phyloP scores from a whole-genome alignment of 2,888 invertebrate genomes.

The Scaptomyza caliginosa region DNA sequence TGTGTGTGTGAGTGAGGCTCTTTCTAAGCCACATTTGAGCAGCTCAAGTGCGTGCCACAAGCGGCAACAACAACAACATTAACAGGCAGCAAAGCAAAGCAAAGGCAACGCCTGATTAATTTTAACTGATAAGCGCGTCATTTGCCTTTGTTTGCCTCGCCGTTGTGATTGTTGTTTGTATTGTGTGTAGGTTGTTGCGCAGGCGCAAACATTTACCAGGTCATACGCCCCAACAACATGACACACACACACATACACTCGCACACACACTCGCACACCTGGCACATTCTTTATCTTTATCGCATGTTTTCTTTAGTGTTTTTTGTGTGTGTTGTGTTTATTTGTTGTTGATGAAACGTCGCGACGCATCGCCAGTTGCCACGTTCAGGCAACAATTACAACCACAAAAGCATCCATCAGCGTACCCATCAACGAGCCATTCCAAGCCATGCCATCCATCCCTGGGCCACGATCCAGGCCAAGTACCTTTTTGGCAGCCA shows the following conservation, averaged over 20 bases:
- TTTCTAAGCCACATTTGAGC: slow-evolving; percentile 28
- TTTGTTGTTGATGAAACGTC: slow-evolving; percentile 54
- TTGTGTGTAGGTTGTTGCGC: slow-evolving; percentile 75
- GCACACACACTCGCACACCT: slow-evolving; percentile 35
- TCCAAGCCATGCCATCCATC: neutral
- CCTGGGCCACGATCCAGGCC: slow-evolving; percentile 7
- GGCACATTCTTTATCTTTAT: slow-evolving; percentile 70
- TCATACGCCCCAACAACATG: slow-evolving; percentile 62
- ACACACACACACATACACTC: slow-evolving; percentile 16
- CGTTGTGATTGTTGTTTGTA: slow-evolving; percentile 42
- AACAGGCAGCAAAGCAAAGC: slow-evolving; percentile 32
- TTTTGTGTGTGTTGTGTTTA: slow-evolving; percentile 23
- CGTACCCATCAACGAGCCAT: slow-evolving; percentile 43
- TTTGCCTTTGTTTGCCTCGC: slow-evolving; percentile 70
- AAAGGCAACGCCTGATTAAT: slow-evolving; percentile 77
- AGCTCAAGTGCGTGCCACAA: slow-evolving; percentile 74
- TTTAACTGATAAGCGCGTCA: slow-evolving; percentile 76
- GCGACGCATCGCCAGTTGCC: slow-evolving; percentile 28
- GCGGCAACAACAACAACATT: slow-evolving; percentile 22
- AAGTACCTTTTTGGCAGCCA: slow-evolving; percentile 24
- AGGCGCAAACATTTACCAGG: slow-evolving; percentile 78
- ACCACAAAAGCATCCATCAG: slow-evolving; percentile 55
- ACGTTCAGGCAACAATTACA: slow-evolving; percentile 60
- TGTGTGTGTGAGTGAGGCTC: slow-evolving; percentile 14
- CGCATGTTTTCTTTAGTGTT: slow-evolving; percentile 59